These are phyloP conservation scores for Heliocidaris tuberculata DNA, from an alignment of 35 echinoderm and acorn worm species.

Conservation along the genomic window DNA sequence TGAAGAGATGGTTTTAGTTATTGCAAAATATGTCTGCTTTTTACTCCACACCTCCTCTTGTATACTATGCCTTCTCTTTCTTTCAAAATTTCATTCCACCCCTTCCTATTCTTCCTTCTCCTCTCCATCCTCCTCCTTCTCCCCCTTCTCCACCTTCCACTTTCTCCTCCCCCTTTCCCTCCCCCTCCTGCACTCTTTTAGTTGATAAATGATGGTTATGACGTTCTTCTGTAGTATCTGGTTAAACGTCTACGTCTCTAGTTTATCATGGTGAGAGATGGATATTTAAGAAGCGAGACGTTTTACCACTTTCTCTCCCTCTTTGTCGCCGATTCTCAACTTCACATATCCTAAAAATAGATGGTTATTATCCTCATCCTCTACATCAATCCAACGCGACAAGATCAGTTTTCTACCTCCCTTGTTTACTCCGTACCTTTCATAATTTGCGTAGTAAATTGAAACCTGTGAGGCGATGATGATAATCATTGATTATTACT, in stretches of 20 bases:
- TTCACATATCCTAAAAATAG: not conserved
- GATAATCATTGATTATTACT: not conserved
- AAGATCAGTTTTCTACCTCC: not conserved
- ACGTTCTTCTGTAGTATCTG: too few species aligned
- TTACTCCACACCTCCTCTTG: not conserved
- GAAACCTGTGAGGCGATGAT: not conserved
- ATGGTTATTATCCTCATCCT: not conserved
- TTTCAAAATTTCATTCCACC: not conserved
- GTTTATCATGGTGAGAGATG: not conserved
- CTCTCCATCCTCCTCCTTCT: not conserved
- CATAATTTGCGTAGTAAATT: conserved; percentile 8
- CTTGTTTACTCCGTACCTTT: not conserved
- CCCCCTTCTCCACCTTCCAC: not conserved
- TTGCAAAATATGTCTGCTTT: not conserved
- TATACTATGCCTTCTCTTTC: not conserved
- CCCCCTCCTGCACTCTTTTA: too few species aligned
- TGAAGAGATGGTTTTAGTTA: not conserved
- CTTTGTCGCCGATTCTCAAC: not conserved
- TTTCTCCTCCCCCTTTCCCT: not conserved
- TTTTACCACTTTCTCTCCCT: not conserved
- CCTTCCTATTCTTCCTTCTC: not conserved
- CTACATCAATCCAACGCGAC: not conserved
- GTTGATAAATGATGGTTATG: too few species aligned
- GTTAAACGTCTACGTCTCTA: not conserved
- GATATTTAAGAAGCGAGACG: not conserved